Percentiles rank a stretch among this genome's conserved stretches.
These are phyloP conservation scores for Silurus glanis DNA, from an alignment of 2,113 vertebrate species.

Conservation along the genomic window DNA sequence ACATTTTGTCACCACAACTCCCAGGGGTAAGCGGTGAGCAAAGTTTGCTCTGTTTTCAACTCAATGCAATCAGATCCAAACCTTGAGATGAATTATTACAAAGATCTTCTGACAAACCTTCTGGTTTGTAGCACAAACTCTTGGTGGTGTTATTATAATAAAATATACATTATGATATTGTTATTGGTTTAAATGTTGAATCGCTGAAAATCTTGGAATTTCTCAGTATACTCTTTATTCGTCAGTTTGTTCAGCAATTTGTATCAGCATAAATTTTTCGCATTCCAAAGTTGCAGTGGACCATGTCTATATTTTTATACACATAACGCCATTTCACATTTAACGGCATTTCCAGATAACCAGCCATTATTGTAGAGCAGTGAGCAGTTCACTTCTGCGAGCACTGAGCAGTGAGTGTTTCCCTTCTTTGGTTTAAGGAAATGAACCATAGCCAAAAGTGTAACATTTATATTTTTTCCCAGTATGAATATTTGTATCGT, in stretches of 20 bases:
- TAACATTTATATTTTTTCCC: neutral
- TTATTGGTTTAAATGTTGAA: neutral
- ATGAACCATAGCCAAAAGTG: neutral
- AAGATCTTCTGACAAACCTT: no score
- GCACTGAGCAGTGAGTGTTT: neutral
- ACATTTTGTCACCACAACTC: neutral
- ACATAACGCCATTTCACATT: no score
- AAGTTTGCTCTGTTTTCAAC: no score
- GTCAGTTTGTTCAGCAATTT: neutral
- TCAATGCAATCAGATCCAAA: no score
- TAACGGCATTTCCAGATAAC: neutral
- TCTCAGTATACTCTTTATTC: neutral
- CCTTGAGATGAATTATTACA: no score
- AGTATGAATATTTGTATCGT: neutral
- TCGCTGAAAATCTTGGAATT: neutral
- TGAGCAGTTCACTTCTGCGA: neutral
- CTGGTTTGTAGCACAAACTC: no score
- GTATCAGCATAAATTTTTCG: neutral
- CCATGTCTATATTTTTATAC: neutral
- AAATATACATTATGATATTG: neutral
- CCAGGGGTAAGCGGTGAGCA: neutral
- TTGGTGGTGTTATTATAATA: neutral
- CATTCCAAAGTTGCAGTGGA: neutral
- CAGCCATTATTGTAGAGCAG: neutral
- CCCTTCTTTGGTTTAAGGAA: neutral